Conservation (phyloP, 1,140 invertebrate genomes). For the Drosophila repleta region DNA sequence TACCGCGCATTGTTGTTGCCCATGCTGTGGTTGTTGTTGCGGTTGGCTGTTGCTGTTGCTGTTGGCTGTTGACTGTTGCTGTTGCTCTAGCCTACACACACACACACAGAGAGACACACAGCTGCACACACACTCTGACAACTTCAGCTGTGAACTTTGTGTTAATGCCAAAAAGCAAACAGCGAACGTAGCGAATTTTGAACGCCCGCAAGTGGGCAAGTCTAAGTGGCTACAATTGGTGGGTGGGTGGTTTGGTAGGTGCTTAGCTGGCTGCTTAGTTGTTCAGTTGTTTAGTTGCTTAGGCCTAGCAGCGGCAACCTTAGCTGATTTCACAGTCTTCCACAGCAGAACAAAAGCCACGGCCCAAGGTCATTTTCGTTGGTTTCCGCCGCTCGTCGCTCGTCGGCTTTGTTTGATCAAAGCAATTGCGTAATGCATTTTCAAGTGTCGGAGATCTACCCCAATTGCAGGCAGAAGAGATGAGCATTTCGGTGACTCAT, state of each 20-base stretch:
- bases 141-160: slow-evolving; percentile 50
- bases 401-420: slow-evolving; percentile 38
- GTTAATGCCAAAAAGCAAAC: slow-evolving; percentile 56
- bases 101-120: slow-evolving; percentile 26
- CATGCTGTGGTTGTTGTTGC: slow-evolving; percentile 43
- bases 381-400: not conserved
- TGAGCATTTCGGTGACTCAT: slow-evolving; percentile 41
- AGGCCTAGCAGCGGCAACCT: slow-evolving; percentile 19
- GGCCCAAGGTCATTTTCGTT: slow-evolving; percentile 32
- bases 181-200: slow-evolving; percentile 43
- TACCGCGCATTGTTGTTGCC: slow-evolving; percentile 49
- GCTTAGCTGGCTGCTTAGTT: not conserved
- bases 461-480: slow-evolving; percentile 4
- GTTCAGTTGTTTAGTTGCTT: slow-evolving; percentile 6
- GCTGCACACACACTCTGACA: slow-evolving; percentile 8
- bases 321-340: slow-evolving; percentile 28
- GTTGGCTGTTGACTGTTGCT: slow-evolving; percentile 20
- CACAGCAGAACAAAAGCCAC: slow-evolving; percentile 46
- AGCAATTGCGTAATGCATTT: slow-evolving; percentile 56
- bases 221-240: slow-evolving; percentile 14
- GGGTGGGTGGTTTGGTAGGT: slow-evolving; percentile 16
- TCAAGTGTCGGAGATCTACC: slow-evolving; percentile 47
- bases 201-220: not conserved
- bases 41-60: slow-evolving; percentile 9
- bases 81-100: slow-evolving; percentile 28